Evolutionary conservation across 2,797 vertebrate species (phyloP).

Genomic region (Tachyglossus aculeatus): DNA sequence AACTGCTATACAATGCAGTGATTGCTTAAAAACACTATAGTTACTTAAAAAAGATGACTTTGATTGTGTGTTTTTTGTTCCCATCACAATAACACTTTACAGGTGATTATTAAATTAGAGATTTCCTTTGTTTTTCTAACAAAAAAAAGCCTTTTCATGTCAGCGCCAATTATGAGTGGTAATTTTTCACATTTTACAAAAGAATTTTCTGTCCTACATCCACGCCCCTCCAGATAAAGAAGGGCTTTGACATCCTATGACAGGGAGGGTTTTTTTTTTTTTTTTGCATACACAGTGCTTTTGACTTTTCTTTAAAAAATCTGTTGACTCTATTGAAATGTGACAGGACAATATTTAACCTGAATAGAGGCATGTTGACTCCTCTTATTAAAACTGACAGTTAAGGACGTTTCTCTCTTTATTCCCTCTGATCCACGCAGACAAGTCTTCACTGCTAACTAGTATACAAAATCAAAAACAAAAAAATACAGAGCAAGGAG

Average conservation of each 20-base stretch:
- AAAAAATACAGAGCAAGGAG: constrained; percentile 87
- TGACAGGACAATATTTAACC: constrained; percentile 95
- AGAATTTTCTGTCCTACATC: constrained; percentile 83
- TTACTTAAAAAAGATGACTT: constrained; percentile 80
- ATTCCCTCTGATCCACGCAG: constrained; percentile 92
- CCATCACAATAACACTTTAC: constrained; percentile 84
- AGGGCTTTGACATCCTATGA: constrained; percentile 92
- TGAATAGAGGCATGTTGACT: constrained; percentile 96
- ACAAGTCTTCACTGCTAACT: constrained; percentile 92
- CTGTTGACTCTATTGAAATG: constrained; percentile 97
- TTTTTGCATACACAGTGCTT: constrained; percentile 90
- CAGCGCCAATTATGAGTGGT: constrained; percentile 91
- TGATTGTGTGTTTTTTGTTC: constrained; percentile 83
- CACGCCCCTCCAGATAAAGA: constrained; percentile 81
- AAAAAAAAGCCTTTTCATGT: constrained; percentile 88
- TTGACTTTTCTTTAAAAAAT: constrained; percentile 88
- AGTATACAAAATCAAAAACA: constrained; percentile 95
- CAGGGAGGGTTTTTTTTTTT: constrained; percentile 84
- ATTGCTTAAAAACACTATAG: constrained; percentile 74
- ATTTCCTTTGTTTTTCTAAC: constrained; percentile 85
- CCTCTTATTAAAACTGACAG: constrained; percentile 96
- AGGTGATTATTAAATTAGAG: constrained; percentile 88
- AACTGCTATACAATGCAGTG: constrained; percentile 58
- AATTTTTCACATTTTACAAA: constrained; percentile 90
- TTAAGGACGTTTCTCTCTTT: constrained; percentile 94